Conservation (phyloP, 2,888 invertebrate genomes). For the Drosophila affinis region DNA sequence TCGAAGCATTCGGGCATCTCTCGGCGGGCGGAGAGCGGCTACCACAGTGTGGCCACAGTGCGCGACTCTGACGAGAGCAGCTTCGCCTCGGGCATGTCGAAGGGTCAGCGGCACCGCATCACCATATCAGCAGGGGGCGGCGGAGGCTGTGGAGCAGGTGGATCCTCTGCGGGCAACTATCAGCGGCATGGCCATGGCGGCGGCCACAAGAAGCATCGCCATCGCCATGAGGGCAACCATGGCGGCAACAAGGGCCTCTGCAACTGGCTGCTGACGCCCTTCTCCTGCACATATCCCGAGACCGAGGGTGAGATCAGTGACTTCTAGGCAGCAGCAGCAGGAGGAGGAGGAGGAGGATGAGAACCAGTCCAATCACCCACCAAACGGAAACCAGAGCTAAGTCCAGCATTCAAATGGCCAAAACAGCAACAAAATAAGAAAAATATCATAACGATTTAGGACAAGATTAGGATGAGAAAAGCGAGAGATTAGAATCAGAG, state of each 20-base stretch:
- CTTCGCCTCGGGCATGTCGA: slow-evolving; percentile 88
- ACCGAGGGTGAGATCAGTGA: slow-evolving; percentile 88
- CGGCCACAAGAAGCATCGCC: slow-evolving; percentile 79
- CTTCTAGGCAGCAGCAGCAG: slow-evolving; percentile 80
- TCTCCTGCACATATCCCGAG: slow-evolving; percentile 91
- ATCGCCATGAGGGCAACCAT: slow-evolving; percentile 88
- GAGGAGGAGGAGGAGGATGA: not conserved
- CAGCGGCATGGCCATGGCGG: slow-evolving; percentile 54
- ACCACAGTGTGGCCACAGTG: slow-evolving; percentile 90
- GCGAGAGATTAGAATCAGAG: too few species aligned
- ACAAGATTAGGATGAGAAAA: slow-evolving; percentile 15
- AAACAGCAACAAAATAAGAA: slow-evolving; percentile 37
- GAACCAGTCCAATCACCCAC: slow-evolving; percentile 51
- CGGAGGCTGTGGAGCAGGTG: not conserved
- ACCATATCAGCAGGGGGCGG: slow-evolving; percentile 61
- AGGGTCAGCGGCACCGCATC: slow-evolving; percentile 82
- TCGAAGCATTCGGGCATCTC: slow-evolving; percentile 93
- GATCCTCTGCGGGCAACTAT: slow-evolving; percentile 39
- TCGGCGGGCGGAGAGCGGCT: slow-evolving; percentile 93
- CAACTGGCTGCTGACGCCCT: slow-evolving; percentile 90
- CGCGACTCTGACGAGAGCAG: slow-evolving; percentile 95
- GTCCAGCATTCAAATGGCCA: slow-evolving; percentile 61
- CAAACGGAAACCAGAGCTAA: slow-evolving; percentile 57
- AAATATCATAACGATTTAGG: slow-evolving; percentile 45
- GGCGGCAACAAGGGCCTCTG: slow-evolving; percentile 88